Evolutionary conservation across 2,888 invertebrate genomes (phyloP).

Genomic region (Plagodis pulveraria): DNA sequence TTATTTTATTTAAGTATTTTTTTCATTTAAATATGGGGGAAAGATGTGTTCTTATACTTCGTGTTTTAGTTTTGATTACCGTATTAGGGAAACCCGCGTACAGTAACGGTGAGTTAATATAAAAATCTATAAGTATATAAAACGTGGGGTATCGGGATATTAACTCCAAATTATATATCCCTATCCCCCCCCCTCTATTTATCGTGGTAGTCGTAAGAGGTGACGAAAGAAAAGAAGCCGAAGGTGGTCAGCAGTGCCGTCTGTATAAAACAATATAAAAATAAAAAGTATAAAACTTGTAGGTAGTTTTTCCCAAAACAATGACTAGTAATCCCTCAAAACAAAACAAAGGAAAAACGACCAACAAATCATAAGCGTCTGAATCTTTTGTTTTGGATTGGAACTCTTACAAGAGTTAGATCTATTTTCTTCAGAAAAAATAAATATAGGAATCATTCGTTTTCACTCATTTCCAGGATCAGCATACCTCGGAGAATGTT

Average conservation of each 20-base stretch:
- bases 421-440: too few species aligned
- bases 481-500: too few species aligned
- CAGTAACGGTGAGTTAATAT: slow-evolving; percentile 63
- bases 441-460: too few species aligned
- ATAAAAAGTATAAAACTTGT: background rate
- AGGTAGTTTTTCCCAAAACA: background rate
- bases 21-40: slow-evolving; percentile 74
- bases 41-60: slow-evolving; percentile 68
- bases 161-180: too few species aligned
- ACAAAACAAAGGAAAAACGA: background rate
- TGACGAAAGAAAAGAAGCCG: too few species aligned
- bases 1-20: slow-evolving; percentile 52
- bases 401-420: too few species aligned
- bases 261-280: background rate
- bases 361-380: background rate
- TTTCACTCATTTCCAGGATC: too few species aligned
- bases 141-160: too few species aligned
- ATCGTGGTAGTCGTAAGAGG: too few species aligned
- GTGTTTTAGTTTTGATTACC: slow-evolving; percentile 72
- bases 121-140: background rate
- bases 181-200: too few species aligned
- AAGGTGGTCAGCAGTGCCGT: too few species aligned
- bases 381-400: slow-evolving; percentile 1
- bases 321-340: background rate
- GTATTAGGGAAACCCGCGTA: slow-evolving; percentile 75